Evolutionary conservation across 92 coral and sea anemone genomes (phyloP).

Genomic region (Micromussa lordhowensis): DNA sequence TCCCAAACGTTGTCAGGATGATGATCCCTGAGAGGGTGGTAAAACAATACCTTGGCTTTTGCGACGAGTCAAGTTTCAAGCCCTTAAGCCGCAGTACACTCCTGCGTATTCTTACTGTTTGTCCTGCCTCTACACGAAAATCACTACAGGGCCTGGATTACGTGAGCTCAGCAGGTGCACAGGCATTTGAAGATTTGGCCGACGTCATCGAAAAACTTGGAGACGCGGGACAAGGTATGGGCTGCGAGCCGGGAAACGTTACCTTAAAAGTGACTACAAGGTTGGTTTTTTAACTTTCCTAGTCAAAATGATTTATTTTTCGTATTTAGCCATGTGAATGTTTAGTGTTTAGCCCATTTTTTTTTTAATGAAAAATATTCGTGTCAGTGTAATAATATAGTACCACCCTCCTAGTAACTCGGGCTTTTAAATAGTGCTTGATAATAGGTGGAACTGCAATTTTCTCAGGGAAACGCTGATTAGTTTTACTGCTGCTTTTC

Average conservation of each 20-base stretch:
- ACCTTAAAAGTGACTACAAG: conserved; percentile 56
- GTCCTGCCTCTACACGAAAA: no score
- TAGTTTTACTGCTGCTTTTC: no score
- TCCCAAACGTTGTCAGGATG: conserved; percentile 52
- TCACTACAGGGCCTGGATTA: conserved; percentile 49
- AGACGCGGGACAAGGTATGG: conserved; percentile 62
- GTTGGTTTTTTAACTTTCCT: neutral
- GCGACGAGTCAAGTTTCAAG: conserved; percentile 44
- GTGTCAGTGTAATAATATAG: no score
- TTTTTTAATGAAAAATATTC: no score
- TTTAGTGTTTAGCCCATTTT: neutral
- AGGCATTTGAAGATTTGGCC: conserved; percentile 55
- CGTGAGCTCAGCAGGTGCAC: conserved; percentile 53
- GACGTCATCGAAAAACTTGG: conserved; percentile 51
- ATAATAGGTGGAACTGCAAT: no score
- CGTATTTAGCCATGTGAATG: neutral
- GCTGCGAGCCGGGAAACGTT: conserved; percentile 28
- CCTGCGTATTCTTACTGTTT: no score
- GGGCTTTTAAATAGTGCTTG: no score
- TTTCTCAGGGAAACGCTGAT: no score
- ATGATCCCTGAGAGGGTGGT: conserved; percentile 62
- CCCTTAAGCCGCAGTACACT: no score
- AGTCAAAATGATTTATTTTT: no score
- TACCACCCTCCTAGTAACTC: no score
- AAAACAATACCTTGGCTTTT: conserved; percentile 46